Evolutionary conservation across 2,888 invertebrate species (phyloP), one percentile per base, ranked within the genome.

Genomic region (Trypoxylon attenuatum): DNA sequence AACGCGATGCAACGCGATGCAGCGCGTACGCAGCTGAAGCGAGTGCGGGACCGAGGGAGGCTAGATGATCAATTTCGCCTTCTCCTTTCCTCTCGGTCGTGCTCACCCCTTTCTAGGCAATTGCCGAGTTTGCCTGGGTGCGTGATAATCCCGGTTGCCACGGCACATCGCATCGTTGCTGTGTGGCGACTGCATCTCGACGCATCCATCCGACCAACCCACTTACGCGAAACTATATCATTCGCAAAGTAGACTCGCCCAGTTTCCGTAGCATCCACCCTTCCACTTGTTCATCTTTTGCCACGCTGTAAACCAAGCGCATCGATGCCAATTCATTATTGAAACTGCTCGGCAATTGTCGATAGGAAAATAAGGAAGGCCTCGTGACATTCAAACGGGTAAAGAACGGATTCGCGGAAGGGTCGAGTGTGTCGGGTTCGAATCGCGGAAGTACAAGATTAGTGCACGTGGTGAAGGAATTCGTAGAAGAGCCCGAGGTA

Each of bases 31-130:
- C 19, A 39, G n/a, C n/a, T n/a, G n/a, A n/a, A n/a, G n/a, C n/a
- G n/a, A n/a, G n/a, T n/a, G n/a, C n/a, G n/a, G n/a, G n/a, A n/a
- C n/a, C n/a, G n/a, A n/a, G 2, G 5, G 43, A 27, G 27, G 18
- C 22, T 21, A 16, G 46, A 62, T 53, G 42, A 57, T 65, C 65
- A 61, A 65, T 65, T 61, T 38, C 29, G 27, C 21, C 16, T 49
- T 16, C 42, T 42, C 15, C 19, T 45, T 18, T 52, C 27, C 23
- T 22, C 29, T 52, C 47, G 39, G 43, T 60, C 55, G 42, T 45
- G 39, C 33, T 25, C 56, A 21, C 19, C 59, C 54, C 19, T 29
- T 49, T 53, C 46, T 15, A 16, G 21, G 50, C 54, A 47, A 64
- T 58, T 47, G 43, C 29, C 29, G 43, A 45, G 59, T 51, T 68